Conservation (phyloP, 2,888 invertebrate genomes). For the Erynnis tages region DNA sequence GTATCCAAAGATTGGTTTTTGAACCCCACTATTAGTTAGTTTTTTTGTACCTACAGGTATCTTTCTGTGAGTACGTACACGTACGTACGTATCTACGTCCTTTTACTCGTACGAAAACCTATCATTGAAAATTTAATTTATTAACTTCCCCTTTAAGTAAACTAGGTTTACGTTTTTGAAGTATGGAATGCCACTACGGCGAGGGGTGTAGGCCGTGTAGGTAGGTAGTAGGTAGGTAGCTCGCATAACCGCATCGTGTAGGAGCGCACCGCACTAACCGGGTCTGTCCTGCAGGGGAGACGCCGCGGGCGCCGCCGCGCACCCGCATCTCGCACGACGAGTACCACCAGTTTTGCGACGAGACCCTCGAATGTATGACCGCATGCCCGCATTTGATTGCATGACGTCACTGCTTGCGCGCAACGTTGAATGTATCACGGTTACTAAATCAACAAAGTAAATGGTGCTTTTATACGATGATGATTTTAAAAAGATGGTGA, state of each 20-base stretch:
- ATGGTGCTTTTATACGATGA: no score
- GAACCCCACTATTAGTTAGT: no score
- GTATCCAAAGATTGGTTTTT: no score
- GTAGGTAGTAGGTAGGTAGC: neutral
- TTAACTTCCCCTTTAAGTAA: no score
- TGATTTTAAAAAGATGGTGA: no score
- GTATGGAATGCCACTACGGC: no score
- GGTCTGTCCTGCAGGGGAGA: conserved; percentile 47
- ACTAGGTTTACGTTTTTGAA: no score
- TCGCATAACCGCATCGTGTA: conserved; percentile 10
- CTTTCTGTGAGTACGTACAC: no score
- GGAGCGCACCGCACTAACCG: conserved; percentile 45
- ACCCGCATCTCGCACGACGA: conserved; percentile 86
- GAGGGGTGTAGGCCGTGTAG: neutral
- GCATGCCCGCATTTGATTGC: conserved; percentile 36
- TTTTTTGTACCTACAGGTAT: no score
- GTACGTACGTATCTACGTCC: no score
- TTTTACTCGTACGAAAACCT: no score
- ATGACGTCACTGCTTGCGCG: conserved; percentile 58
- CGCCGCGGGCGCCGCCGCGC: conserved; percentile 73
- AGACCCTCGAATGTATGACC: conserved; percentile 88
- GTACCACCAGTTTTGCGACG: conserved; percentile 90
- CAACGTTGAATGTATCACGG: neutral
- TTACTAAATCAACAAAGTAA: neutral
- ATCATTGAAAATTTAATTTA: no score